These are phyloP conservation scores for Drosophila bipectinata DNA, from an alignment of 1,140 invertebrate species.

Conservation along the genomic window DNA sequence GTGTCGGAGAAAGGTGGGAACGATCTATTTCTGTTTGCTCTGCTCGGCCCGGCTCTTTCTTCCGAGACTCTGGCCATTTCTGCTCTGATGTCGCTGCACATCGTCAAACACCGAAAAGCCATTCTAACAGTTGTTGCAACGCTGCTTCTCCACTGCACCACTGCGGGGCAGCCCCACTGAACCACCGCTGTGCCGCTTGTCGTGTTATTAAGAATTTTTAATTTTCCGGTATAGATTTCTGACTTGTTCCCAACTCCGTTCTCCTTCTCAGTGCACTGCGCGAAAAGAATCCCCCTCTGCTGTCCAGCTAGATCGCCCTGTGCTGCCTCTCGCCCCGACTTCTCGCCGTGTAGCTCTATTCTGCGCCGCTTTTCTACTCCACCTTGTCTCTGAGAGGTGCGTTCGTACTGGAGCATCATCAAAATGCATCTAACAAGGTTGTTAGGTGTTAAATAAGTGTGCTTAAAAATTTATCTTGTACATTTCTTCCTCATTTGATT, in stretches of 20 bases:
- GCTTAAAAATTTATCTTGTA: conserved; percentile 83
- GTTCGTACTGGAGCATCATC: conserved; percentile 62
- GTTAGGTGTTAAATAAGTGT: conserved; percentile 83
- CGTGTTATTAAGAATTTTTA: conserved; percentile 83
- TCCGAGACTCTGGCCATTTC: neutral
- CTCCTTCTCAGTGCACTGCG: neutral
- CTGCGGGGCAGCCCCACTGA: conserved; percentile 18
- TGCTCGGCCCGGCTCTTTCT: conserved; percentile 15
- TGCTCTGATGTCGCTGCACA: conserved; percentile 49
- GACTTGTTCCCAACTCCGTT: conserved; percentile 44
- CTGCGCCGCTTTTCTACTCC: conserved; percentile 35
- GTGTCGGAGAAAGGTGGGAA: conserved; percentile 34
- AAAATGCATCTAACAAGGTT: conserved; percentile 83
- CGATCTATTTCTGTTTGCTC: conserved; percentile 50
- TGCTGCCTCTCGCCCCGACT: neutral
- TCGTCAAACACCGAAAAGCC: conserved; percentile 70
- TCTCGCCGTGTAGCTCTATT: conserved; percentile 10
- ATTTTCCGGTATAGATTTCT: conserved; percentile 83
- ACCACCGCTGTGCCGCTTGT: conserved; percentile 65
- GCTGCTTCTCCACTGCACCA: conserved; percentile 20
- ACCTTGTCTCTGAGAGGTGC: conserved; percentile 60
- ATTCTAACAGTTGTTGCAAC: conserved; percentile 75
- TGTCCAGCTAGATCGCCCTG: neutral
- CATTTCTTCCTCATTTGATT: conserved; percentile 80
- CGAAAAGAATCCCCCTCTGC: neutral